Percentiles rank a stretch among this genome's conserved stretches.
Evolutionary conservation across 2,888 invertebrate species (phyloP).

Genomic region (Cheilosia vulpina): DNA sequence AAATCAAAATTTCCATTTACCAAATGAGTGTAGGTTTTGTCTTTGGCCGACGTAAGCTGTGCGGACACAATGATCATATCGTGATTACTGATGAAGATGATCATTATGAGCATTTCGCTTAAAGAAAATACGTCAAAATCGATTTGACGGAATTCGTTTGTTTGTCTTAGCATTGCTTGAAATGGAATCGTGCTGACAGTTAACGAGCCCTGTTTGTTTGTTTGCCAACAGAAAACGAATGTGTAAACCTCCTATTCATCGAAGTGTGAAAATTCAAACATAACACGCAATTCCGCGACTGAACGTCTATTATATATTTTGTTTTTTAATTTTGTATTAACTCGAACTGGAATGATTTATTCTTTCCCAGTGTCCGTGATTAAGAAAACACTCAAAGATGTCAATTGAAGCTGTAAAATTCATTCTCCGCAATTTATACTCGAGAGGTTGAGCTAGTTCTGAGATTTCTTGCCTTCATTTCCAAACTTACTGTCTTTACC

Average conservation of each 20-base stretch:
- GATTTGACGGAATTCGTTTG: constrained; percentile 20
- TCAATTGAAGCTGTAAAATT: too few relatives aligned
- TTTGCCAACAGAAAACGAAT: constrained; percentile 33
- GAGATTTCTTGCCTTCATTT: too few relatives aligned
- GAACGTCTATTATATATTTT: too few relatives aligned
- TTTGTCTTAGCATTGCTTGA: constrained; percentile 9
- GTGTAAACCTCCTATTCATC: constrained; percentile 34
- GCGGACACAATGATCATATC: neutral
- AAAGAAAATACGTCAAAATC: constrained; percentile 10
- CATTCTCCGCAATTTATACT: too few relatives aligned
- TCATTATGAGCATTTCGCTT: neutral
- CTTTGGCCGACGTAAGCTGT: constrained; percentile 9
- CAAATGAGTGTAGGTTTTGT: constrained; percentile 33
- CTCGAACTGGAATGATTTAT: too few relatives aligned
- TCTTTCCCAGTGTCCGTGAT: too few relatives aligned
- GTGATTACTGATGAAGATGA: neutral
- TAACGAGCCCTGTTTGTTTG: constrained; percentile 35
- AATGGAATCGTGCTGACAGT: constrained; percentile 26
- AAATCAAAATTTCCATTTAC: constrained; percentile 46
- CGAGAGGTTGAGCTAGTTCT: too few relatives aligned
- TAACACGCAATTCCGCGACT: neutral
- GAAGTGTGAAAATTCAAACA: constrained; percentile 37
- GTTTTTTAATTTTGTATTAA: too few relatives aligned
- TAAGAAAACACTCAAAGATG: too few relatives aligned
- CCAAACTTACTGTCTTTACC: too few relatives aligned